Conservation (phyloP, 2,113 vertebrate species). For the Callocephalon fimbriatum region DNA sequence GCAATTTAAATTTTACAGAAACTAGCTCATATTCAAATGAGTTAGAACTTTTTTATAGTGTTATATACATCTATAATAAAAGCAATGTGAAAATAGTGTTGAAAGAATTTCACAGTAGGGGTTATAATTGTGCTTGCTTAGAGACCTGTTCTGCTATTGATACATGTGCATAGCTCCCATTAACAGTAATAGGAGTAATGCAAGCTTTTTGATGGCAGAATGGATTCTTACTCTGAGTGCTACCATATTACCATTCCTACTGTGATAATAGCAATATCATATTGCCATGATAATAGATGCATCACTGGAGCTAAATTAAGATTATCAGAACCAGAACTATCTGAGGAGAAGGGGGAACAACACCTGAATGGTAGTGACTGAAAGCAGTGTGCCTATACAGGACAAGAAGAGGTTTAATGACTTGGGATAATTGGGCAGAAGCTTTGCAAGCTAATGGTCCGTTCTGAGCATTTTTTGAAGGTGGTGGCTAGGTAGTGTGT, state of each 20-base stretch:
- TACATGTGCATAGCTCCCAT: constrained; percentile 67
- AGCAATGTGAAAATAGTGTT: constrained; percentile 59
- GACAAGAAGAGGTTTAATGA: neutral
- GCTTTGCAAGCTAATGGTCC: neutral
- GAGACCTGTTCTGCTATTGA: constrained; percentile 61
- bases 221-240: constrained; percentile 69
- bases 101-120: constrained; percentile 63
- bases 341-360: neutral
- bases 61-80: constrained; percentile 64
- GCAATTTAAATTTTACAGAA: constrained; percentile 21
- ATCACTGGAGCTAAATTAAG: constrained; percentile 63
- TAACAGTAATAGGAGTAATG: constrained; percentile 65
- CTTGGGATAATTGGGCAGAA: neutral
- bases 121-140: constrained; percentile 73
- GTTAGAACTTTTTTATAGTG: constrained; percentile 43
- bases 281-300: constrained; percentile 67
- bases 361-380: neutral
- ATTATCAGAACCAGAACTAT: constrained; percentile 35
- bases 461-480: neutral
- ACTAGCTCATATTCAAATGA: constrained; percentile 41
- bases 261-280: constrained; percentile 77
- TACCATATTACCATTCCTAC: constrained; percentile 66
- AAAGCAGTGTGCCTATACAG: neutral
- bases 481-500: neutral
- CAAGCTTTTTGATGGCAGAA: constrained; percentile 61